phyloP scores from a whole-genome alignment of 2,888 invertebrate genomes.

The Apodemia hepburni region DNA sequence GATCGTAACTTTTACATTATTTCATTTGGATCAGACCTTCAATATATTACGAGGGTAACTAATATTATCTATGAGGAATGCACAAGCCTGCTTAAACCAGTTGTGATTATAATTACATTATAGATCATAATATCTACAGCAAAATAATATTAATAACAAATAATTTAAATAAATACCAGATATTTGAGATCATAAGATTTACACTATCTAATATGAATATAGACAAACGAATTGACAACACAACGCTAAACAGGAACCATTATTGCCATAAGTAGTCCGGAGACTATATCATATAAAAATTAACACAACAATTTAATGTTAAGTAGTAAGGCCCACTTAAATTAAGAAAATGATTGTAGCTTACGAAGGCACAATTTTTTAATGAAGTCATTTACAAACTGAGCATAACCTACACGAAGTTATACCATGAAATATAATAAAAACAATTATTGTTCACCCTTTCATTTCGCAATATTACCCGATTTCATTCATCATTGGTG shows the following conservation, averaged over 20 bases:
- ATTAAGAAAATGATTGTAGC: constrained; percentile 13
- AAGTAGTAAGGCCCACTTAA: constrained; percentile 29
- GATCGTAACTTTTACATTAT: too few species aligned
- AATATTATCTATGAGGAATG: constrained; percentile 17
- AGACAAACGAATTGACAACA: constrained; percentile 20
- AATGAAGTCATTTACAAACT: constrained; percentile 6
- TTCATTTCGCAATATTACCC: neutral
- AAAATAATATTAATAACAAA: constrained; percentile 14
- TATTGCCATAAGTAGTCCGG: constrained; percentile 24
- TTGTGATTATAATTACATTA: neutral
- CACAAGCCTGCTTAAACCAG: constrained; percentile 8
- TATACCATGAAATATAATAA: neutral
- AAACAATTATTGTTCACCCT: neutral
- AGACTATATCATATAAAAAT: constrained; percentile 24
- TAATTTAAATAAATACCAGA: constrained; percentile 20
- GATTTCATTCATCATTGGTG: neutral
- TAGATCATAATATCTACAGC: constrained; percentile 16
- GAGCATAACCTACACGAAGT: neutral
- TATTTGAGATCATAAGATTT: constrained; percentile 27
- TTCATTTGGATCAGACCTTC: constrained; percentile 11
- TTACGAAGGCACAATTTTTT: constrained; percentile 21
- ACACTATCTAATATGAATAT: constrained; percentile 19
- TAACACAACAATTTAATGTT: constrained; percentile 23
- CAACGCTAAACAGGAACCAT: constrained; percentile 26
- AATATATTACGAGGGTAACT: constrained; percentile 7